Evolutionary conservation across 2,113 vertebrate species (phyloP), one percentile per base, ranked within the genome.

Genomic region (Clarias batrachus): DNA sequence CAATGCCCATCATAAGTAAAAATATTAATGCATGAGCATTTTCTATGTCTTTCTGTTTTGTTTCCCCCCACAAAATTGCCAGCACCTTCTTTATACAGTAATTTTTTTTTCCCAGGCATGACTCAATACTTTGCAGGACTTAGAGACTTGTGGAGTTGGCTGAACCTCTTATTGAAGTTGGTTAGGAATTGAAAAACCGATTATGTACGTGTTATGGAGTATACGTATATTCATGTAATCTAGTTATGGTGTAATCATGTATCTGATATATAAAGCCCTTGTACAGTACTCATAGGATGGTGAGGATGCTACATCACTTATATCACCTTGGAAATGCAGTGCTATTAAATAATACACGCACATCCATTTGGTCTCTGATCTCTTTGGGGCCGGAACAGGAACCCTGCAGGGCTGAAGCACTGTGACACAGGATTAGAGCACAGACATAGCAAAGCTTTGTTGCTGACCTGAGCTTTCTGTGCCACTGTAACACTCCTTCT

Each of bases 241-340:
- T 88, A 83, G 91, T 94, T 92, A 90, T 87, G 85, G 88, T 88
- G 76, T 86, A 56, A 86, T 48, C 86, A 37, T 89, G 91, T 91
- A 92, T 93, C 91, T 91, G 92, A 93, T 93, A 54, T 85, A 89
- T 83, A 82, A 87, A 82, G 65, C 90, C 85, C 60, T 74, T 90
- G 89, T 90, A 92, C 91, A 90, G 89, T 90, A 92, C 91, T 91
- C 89, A 57, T 90, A 84, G 78, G 91, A 91, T 92, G 89, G 83
- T 88, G 82, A 87, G 82, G 56, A 65, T 85, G 86, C 48, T 70
- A 77, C 89, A 86, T 86, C 85, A 90, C 90, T 85, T 90, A 88
- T 88, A 90, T 56, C 78, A 73, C 62, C 83, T 87, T 89, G 91
- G 90, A 89, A 91, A 90, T 92, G 88, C 85, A 91, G 90, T 92